These are phyloP conservation scores for Cheirogaleus major DNA, from an alignment of 2,797 vertebrate genomes.

Conservation along the genomic window DNA sequence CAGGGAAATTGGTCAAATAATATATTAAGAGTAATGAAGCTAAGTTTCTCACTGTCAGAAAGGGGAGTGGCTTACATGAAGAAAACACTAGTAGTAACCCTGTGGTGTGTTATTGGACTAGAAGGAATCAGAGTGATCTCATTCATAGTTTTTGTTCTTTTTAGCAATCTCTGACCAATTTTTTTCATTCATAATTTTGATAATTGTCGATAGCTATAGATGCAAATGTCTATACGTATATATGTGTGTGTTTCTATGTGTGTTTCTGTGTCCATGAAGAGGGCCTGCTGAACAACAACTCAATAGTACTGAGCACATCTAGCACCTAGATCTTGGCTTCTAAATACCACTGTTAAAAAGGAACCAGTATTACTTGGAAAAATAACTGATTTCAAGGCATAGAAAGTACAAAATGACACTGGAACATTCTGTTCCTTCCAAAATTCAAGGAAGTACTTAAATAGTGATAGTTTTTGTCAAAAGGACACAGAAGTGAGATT, in stretches of 20 bases:
- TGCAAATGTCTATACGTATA: not conserved
- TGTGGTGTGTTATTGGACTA: not conserved
- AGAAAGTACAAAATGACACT: not conserved
- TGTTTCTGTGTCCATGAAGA: not conserved
- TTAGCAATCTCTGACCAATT: too few species aligned
- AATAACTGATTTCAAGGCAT: not conserved
- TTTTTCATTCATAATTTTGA: too few species aligned
- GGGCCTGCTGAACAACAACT: not conserved
- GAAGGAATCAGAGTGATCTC: not conserved
- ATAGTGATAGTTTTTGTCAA: not conserved
- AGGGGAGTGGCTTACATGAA: not conserved
- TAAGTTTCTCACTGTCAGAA: not conserved
- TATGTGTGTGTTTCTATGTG: not conserved
- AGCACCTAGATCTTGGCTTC: not conserved
- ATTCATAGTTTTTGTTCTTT: not conserved
- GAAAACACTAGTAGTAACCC: not conserved
- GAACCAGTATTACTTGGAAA: not conserved
- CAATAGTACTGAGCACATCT: not conserved
- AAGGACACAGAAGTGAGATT: not conserved
- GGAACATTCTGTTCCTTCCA: not conserved
- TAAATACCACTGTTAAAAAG: not conserved
- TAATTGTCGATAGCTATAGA: too few species aligned
- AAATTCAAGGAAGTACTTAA: not conserved
- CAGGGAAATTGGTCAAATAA: not conserved
- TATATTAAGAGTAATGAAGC: not conserved